phyloP scores from a whole-genome alignment of 2,797 vertebrate genomes.

The Hoplostethus atlanticus region DNA sequence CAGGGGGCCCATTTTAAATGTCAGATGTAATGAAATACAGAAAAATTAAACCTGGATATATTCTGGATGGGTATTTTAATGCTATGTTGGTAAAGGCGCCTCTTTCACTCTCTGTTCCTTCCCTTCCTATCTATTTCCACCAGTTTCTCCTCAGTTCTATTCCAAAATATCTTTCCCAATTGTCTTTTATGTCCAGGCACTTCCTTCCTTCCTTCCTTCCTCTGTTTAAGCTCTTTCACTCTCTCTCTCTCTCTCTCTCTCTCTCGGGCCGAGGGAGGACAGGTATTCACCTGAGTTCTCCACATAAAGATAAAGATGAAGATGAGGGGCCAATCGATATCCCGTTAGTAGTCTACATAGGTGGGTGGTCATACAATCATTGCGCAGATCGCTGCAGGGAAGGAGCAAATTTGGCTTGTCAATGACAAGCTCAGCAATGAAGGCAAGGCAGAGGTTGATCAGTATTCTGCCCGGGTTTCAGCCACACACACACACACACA shows the following conservation, averaged over 20 bases:
- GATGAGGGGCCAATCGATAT: conserved; percentile 70
- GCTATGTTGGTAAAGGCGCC: not conserved
- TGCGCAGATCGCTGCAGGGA: conserved; percentile 47
- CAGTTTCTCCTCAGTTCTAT: not conserved
- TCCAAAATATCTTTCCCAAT: conserved; percentile 1
- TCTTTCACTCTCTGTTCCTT: not conserved
- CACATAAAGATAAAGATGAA: conserved; percentile 60
- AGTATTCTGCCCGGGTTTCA: conserved; percentile 41
- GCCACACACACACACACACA: not conserved
- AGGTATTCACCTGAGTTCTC: conserved; percentile 51
- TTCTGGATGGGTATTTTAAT: not conserved
- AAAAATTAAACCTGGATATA: not conserved
- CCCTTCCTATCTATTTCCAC: not conserved
- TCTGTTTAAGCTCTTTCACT: not conserved
- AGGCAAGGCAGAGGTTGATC: conserved; percentile 22
- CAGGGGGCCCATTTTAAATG: not conserved
- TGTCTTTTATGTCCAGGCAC: not conserved
- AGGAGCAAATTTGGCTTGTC: conserved; percentile 51
- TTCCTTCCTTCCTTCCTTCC: not conserved
- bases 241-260: conserved; percentile 2
- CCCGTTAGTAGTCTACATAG: conserved; percentile 63
- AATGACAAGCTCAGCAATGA: conserved; percentile 23
- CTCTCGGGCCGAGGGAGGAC: conserved; percentile 1
- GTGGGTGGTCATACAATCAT: conserved; percentile 73
- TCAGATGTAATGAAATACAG: not conserved